phyloP scores from a whole-genome alignment of 1,140 invertebrate species.

The Meteorus sp. region DNA sequence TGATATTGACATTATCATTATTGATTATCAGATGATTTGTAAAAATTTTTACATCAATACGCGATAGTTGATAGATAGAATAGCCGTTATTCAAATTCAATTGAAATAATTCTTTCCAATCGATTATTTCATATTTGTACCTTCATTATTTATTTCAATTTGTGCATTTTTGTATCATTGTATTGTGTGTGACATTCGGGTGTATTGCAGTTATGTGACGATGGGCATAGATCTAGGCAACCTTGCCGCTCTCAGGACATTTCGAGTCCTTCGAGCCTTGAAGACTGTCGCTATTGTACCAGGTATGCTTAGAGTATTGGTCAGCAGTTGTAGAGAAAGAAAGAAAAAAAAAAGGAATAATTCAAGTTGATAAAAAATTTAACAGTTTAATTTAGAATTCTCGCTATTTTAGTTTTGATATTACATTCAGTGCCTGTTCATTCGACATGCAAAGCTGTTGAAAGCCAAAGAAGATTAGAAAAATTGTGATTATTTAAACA shows the following conservation, averaged over 20 bases:
- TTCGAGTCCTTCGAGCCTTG: slow-evolving; percentile 96
- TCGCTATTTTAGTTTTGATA: slow-evolving; percentile 17
- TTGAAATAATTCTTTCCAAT: slow-evolving; percentile 37
- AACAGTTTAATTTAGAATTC: slow-evolving; percentile 22
- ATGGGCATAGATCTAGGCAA: slow-evolving; percentile 98
- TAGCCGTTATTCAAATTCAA: slow-evolving; percentile 31
- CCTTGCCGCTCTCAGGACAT: slow-evolving; percentile 96
- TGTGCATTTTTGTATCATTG: slow-evolving; percentile 52
- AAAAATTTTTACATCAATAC: slow-evolving; percentile 13
- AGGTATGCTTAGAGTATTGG: slow-evolving; percentile 71
- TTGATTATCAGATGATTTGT: not conserved
- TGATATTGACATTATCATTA: slow-evolving; percentile 41
- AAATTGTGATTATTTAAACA: slow-evolving; percentile 3
- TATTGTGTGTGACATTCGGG: slow-evolving; percentile 61
- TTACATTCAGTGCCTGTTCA: slow-evolving; percentile 18
- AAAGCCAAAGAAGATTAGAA: too few relatives aligned
- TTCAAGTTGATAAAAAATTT: too few relatives aligned
- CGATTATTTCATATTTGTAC: slow-evolving; percentile 30
- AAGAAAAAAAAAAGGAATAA: too few relatives aligned
- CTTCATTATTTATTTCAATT: slow-evolving; percentile 28
- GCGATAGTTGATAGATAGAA: slow-evolving; percentile 20
- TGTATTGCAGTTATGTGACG: slow-evolving; percentile 92
- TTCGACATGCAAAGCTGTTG: slow-evolving; percentile 5
- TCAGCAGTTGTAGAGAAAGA: slow-evolving; percentile 41
- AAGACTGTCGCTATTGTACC: slow-evolving; percentile 99